These are phyloP conservation scores for Campoletis sonorensis DNA, from an alignment of 1,140 invertebrate genomes.

Conservation along the genomic window DNA sequence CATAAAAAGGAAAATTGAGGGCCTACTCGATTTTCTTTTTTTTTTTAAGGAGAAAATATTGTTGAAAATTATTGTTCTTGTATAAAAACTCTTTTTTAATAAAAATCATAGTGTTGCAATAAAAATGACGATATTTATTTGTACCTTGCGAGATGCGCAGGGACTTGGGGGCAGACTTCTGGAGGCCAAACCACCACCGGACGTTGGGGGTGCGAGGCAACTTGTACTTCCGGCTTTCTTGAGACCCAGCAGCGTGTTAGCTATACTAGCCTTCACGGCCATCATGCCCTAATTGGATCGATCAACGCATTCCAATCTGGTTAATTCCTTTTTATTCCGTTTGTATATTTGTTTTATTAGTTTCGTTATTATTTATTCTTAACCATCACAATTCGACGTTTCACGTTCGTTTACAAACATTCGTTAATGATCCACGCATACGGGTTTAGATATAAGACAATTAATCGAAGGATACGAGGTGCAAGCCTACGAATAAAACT, in stretches of 20 bases:
- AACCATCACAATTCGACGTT: neutral
- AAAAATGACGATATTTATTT: conserved; percentile 48
- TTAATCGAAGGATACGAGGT: conserved; percentile 31
- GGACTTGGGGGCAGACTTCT: conserved; percentile 88
- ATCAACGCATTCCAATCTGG: conserved; percentile 65
- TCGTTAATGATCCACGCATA: neutral
- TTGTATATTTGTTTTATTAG: conserved; percentile 2
- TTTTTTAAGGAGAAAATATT: no score
- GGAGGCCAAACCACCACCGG: conserved; percentile 77
- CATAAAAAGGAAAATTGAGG: no score
- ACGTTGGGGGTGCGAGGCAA: conserved; percentile 79
- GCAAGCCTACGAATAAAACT: conserved; percentile 59
- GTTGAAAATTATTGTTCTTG: no score
- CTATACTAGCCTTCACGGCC: conserved; percentile 77
- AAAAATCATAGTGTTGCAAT: neutral
- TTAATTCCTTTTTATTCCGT: conserved; percentile 54
- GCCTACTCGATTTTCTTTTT: no score
- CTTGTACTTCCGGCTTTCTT: conserved; percentile 80
- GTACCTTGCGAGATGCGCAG: conserved; percentile 81
- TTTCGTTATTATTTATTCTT: neutral
- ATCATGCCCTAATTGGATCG: conserved; percentile 74
- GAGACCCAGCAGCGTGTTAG: conserved; percentile 76
- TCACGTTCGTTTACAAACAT: neutral
- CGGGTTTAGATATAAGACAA: conserved; percentile 3
- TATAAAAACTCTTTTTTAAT: no score